These are phyloP conservation scores for Gallinago jamesoni DNA, from an alignment of 2,113 vertebrate species.

Conservation along the genomic window DNA sequence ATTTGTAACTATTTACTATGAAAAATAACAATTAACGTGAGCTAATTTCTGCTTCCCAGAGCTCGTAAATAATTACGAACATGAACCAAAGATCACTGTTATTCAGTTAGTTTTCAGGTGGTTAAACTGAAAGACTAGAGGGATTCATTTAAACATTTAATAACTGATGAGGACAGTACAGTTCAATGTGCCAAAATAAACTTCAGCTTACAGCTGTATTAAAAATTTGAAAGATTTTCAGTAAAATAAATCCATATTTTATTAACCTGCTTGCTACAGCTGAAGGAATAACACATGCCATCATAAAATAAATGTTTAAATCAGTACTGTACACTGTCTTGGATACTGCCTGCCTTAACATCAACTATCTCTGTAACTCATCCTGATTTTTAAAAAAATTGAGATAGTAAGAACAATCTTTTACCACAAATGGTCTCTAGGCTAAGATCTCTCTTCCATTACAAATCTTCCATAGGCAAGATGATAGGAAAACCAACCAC, in stretches of 20 bases:
- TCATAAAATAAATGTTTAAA: slow-evolving; percentile 28
- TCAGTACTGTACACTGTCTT: not conserved
- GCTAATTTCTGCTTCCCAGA: not conserved
- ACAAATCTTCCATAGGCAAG: not conserved
- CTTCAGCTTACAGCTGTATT: slow-evolving; percentile 6
- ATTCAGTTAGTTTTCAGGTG: not conserved
- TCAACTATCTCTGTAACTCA: not conserved
- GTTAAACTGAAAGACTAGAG: not conserved
- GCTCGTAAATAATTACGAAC: not conserved
- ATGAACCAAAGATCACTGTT: not conserved
- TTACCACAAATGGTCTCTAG: not conserved
- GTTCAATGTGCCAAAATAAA: slow-evolving; percentile 32
- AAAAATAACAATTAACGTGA: not conserved
- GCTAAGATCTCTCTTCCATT: not conserved
- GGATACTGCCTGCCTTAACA: not conserved
- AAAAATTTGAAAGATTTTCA: slow-evolving; percentile 36
- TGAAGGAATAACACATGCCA: slow-evolving; percentile 14
- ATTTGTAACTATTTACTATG: not conserved
- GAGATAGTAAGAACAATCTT: not conserved
- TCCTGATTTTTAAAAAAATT: not conserved
- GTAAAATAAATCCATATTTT: slow-evolving; percentile 51
- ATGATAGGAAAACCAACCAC: not conserved
- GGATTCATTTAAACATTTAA: slow-evolving; percentile 27
- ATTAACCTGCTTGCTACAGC: slow-evolving; percentile 18
- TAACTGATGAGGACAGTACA: not conserved